Base-by-base conservation (phyloP, 2,888 invertebrate genomes). In the Maniola hyperantus region DNA sequence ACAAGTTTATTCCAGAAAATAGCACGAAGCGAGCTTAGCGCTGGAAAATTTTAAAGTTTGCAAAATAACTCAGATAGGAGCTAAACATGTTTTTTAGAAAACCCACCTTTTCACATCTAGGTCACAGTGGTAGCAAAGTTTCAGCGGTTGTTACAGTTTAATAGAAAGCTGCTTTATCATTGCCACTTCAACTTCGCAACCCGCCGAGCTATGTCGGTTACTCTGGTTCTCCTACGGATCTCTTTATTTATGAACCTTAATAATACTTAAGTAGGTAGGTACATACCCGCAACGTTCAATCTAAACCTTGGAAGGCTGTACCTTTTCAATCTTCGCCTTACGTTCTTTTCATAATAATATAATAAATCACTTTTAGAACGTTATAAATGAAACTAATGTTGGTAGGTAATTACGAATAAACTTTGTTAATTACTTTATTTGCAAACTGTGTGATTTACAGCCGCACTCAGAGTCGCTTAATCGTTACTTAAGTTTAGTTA, bases 321-420 rank as follows among this genome's bases (percentile, higher is more conserved):
- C 46, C 46, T 46, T 59, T 59, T 59, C 59, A 46, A 46, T 59
- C 15, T 46, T 34, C 59, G 33, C 46, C 33, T 13, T n/a, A 8
- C n/a, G 46, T 13, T 59, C 33, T 15, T 46, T 33, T 46, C 33
- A 20, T 50, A 48, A 58, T 58, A 58, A 58, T 13, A 18, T 48
- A 48, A 58, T 58, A 59, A 59, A 59, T 59, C 59, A 46, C 34
- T 46, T 46, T 59, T 59, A 46, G 33, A 42, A 11, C n/a, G 57
- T 26, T 26, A 58, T 33, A 46, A 46, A 59, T 46, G 44, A 26
- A 58, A 2, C 1, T 50, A 8, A n/a, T 33, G 44, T 59, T 8
- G 20, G 13, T 26, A 44, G 13, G 6, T 15, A 33, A 6, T n/a
- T 34, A 46, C 33, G 8, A 33, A 58, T 2, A 11, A 2, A 11